A percentile compares a stretch with the other conserved stretches of the same genome.
Conservation (phyloP, 2,888 invertebrate genomes). For the Nomada flava region DNA sequence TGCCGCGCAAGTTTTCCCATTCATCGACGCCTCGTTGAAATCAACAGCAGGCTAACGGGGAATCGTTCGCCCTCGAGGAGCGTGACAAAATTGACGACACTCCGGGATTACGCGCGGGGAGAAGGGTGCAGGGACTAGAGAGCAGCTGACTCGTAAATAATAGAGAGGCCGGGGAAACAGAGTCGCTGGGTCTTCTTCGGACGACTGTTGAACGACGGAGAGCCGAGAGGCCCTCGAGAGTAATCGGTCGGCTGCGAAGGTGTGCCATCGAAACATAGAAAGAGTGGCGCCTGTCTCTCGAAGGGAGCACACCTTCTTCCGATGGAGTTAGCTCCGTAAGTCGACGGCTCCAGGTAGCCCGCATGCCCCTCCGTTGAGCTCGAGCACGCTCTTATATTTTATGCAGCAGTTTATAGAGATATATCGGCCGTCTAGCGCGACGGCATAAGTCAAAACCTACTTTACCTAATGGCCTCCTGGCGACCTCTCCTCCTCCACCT, state of each 20-base stretch:
- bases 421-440: slow-evolving; percentile 77
- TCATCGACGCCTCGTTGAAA: slow-evolving; percentile 9
- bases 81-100: slow-evolving; percentile 1
- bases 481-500: slow-evolving; percentile 63
- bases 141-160: slow-evolving; percentile 38
- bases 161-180: slow-evolving; percentile 22
- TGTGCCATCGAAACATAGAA: slow-evolving; percentile 35
- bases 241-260: slow-evolving; percentile 48
- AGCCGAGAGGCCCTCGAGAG: slow-evolving; percentile 37
- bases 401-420: slow-evolving; percentile 80
- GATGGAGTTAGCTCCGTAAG: slow-evolving; percentile 46
- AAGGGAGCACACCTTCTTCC: slow-evolving; percentile 36
- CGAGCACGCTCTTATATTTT: slow-evolving; percentile 76
- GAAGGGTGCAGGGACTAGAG: not conserved
- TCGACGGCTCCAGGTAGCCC: slow-evolving; percentile 48
- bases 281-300: not conserved
- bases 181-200: slow-evolving; percentile 8
- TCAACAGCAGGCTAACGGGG: not conserved
- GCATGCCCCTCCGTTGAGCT: slow-evolving; percentile 8
- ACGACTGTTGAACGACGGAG: slow-evolving; percentile 5
- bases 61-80: not conserved
- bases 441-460: slow-evolving; percentile 83
- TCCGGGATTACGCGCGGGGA: not conserved
- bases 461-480: slow-evolving; percentile 81
- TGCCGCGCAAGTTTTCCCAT: not conserved